phyloP scores from a whole-genome alignment of 53 echinoderm and acorn worm species.

The Crossaster papposus region DNA sequence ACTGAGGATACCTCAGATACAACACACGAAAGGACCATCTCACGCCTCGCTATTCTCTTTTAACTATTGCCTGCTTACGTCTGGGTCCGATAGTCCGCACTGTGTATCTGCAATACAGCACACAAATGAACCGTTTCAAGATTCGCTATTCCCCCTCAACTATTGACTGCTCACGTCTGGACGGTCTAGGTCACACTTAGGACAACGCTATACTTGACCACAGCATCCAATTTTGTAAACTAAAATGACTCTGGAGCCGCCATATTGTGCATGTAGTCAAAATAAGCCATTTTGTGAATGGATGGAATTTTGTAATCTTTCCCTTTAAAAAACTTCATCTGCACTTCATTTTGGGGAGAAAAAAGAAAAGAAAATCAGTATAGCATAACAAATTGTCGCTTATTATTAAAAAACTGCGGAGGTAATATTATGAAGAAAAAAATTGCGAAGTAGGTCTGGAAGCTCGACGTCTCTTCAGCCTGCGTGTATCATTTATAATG shows the following conservation, averaged over 20 bases:
- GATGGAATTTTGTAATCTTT: background rate
- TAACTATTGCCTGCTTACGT: background rate
- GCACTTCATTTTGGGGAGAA: background rate
- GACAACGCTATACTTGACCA: too few relatives aligned
- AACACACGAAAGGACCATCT: too few relatives aligned
- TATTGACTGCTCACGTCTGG: too few relatives aligned
- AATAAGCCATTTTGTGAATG: constrained; percentile 13
- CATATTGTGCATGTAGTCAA: constrained; percentile 9
- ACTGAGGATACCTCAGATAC: too few relatives aligned
- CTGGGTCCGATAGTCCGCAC: background rate
- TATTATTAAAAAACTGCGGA: too few relatives aligned
- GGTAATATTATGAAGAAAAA: too few relatives aligned
- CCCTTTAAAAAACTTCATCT: too few relatives aligned
- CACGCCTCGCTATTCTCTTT: background rate
- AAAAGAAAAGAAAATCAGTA: background rate
- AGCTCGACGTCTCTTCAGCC: background rate
- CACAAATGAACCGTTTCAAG: too few relatives aligned
- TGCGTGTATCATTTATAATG: background rate
- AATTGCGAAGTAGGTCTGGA: background rate
- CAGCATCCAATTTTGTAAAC: too few relatives aligned
- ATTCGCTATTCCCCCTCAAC: too few relatives aligned
- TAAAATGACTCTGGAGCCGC: background rate
- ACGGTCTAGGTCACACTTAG: too few relatives aligned
- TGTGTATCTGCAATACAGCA: background rate
- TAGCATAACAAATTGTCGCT: background rate